A percentile compares a stretch with the other conserved stretches of the same genome.
Evolutionary conservation across 2,113 vertebrate genomes (phyloP).

Genomic region (Sardina pilchardus): DNA sequence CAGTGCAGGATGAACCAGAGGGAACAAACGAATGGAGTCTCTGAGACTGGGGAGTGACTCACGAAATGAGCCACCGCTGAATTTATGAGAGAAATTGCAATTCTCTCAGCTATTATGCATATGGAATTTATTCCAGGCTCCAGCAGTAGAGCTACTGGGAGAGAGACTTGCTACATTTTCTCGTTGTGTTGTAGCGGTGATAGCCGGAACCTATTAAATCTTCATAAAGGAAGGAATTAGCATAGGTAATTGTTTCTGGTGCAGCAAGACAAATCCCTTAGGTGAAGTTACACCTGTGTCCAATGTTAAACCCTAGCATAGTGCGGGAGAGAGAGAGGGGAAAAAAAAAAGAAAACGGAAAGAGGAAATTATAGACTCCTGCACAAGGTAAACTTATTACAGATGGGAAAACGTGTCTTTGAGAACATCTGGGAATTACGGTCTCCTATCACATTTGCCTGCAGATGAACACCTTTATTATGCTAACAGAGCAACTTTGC

Average conservation of each 20-base stretch:
- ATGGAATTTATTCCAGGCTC: background rate
- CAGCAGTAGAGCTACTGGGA: background rate
- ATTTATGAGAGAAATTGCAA: background rate
- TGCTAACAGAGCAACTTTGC: background rate
- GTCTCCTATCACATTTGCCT: background rate
- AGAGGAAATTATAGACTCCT: background rate
- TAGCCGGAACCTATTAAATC: slow-evolving; percentile 8
- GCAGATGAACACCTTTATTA: background rate
- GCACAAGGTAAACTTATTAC: background rate
- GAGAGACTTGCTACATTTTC: background rate
- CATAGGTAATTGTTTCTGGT: slow-evolving; percentile 14
- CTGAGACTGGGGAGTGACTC: background rate
- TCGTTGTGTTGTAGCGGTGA: background rate
- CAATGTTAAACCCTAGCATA: background rate
- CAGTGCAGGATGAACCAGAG: background rate
- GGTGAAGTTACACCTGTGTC: slow-evolving; percentile 11
- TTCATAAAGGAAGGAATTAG: slow-evolving; percentile 5
- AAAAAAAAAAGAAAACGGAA: background rate
- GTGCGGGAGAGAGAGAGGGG: background rate
- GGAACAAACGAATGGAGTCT: background rate
- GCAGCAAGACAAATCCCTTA: background rate
- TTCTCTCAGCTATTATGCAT: background rate
- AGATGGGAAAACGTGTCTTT: background rate
- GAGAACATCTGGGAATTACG: background rate
- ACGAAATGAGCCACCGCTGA: background rate